Conservation (phyloP, 2,888 invertebrate species). For the Drosophila prostipennis region DNA sequence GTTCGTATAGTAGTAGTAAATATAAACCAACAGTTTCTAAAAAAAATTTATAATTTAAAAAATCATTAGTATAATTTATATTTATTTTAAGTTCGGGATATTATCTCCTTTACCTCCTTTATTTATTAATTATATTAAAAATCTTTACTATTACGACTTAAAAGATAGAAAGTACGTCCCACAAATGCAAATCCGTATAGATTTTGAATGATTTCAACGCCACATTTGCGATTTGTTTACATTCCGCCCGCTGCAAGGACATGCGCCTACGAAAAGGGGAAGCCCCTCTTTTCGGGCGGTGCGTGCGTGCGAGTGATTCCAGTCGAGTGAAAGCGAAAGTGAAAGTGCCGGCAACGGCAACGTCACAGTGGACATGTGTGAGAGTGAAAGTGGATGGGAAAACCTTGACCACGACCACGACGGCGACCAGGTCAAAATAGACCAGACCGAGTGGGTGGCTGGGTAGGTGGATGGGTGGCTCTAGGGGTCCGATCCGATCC, state of each 20-base stretch:
- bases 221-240: constrained; percentile 65
- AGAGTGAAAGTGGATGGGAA: constrained; percentile 82
- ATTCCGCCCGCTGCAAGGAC: constrained; percentile 62
- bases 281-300: constrained; percentile 19
- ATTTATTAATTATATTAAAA: no score
- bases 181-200: constrained; percentile 10
- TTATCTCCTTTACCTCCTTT: no score
- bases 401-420: constrained; percentile 82
- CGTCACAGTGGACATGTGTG: constrained; percentile 67
- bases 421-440: constrained; percentile 37
- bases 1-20: no score
- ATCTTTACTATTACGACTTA: no score
- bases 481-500: constrained; percentile 15
- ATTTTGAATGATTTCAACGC: not conserved
- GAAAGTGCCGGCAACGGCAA: constrained; percentile 72
- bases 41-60: no score
- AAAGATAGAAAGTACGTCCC: no score
- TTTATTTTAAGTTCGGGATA: no score
- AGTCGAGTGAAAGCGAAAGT: constrained; percentile 55
- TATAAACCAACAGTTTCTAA: no score
- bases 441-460: constrained; percentile 25
- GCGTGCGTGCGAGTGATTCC: constrained; percentile 42
- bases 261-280: constrained; percentile 61
- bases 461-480: not conserved
- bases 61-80: no score